phyloP scores from a whole-genome alignment of 2,797 vertebrate genomes.

The Urosaurus nigricauda region DNA sequence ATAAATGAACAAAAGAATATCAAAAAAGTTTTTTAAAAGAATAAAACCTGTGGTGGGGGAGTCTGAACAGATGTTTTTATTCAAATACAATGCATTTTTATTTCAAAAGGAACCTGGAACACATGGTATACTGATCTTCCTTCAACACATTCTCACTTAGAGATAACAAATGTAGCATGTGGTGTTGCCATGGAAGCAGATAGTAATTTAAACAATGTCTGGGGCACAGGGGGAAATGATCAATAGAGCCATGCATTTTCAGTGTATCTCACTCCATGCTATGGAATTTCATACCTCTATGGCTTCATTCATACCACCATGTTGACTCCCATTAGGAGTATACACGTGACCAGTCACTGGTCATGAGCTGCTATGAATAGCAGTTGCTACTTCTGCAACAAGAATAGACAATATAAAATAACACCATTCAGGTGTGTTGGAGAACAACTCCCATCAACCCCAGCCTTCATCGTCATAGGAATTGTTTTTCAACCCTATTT shows the following conservation, averaged over 20 bases:
- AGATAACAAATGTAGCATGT: slow-evolving; percentile 73
- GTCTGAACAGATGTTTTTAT: slow-evolving; percentile 74
- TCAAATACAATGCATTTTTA: slow-evolving; percentile 68
- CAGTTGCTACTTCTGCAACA: neutral
- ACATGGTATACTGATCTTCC: slow-evolving; percentile 74
- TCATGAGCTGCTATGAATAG: neutral
- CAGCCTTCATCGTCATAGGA: neutral
- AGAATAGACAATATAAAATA: neutral
- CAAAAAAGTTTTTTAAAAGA: neutral
- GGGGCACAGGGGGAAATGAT: slow-evolving; percentile 44
- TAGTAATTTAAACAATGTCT: slow-evolving; percentile 59
- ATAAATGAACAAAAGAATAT: slow-evolving; percentile 26
- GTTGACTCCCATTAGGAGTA: neutral
- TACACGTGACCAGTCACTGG: neutral
- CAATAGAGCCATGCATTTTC: neutral
- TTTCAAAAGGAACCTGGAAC: slow-evolving; percentile 37
- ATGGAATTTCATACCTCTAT: slow-evolving; percentile 1
- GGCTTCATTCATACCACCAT: neutral
- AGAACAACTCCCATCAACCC: neutral
- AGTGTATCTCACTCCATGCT: slow-evolving; percentile 20
- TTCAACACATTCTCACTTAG: slow-evolving; percentile 70
- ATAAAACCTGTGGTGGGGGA: slow-evolving; percentile 59
- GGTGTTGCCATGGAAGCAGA: slow-evolving; percentile 71
- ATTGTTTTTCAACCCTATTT: neutral
- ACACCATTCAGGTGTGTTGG: neutral